Conservation (phyloP, 1,140 invertebrate genomes). For the Euura saliciscinereae region DNA sequence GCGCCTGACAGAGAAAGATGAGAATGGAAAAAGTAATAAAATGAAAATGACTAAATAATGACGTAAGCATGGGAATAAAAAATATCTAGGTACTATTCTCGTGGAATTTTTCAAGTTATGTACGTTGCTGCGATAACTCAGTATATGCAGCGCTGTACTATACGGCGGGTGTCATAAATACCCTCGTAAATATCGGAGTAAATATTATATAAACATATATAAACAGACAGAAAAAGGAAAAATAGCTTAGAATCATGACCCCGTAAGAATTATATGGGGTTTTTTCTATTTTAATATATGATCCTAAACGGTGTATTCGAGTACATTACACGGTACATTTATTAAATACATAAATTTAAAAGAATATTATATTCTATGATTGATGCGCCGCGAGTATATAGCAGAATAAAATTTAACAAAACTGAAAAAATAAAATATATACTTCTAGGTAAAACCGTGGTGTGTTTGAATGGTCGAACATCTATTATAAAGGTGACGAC, state of each 20-base stretch:
- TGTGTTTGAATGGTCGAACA: slow-evolving; percentile 9
- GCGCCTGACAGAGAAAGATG: too few species aligned
- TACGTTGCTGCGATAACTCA: background rate
- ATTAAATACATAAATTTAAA: background rate
- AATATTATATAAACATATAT: too few species aligned
- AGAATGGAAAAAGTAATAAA: background rate
- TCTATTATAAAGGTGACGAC: slow-evolving; percentile 21
- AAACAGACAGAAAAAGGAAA: background rate
- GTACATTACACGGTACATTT: background rate
- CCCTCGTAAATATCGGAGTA: too few species aligned
- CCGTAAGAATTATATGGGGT: background rate
- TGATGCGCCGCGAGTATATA: slow-evolving; percentile 9
- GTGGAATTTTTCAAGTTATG: too few species aligned
- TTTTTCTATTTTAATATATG: slow-evolving; percentile 3
- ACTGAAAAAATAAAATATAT: slow-evolving; percentile 25
- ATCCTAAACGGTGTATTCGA: slow-evolving; percentile 3
- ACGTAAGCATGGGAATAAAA: too few species aligned
- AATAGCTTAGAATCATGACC: background rate
- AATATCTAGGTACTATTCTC: too few species aligned
- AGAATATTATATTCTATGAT: background rate
- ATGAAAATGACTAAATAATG: background rate
- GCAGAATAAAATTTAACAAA: slow-evolving; percentile 24
- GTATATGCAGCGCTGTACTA: background rate
- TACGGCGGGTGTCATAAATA: background rate
- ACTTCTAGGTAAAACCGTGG: slow-evolving; percentile 28